phyloP scores from a whole-genome alignment of 2,113 vertebrate genomes.

The Austrofundulus limnaeus region DNA sequence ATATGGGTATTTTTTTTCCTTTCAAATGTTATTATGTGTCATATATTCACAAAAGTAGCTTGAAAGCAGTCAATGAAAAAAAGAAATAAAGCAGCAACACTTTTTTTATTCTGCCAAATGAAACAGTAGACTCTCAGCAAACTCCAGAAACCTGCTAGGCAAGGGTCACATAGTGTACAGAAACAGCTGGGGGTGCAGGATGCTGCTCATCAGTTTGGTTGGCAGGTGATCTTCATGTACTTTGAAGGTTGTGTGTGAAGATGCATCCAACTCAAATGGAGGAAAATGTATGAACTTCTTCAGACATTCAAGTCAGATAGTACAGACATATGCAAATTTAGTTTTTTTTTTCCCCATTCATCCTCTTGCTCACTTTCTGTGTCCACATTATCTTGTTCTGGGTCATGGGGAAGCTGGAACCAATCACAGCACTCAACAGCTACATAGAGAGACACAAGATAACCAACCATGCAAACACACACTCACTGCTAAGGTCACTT shows the following conservation, averaged over 20 bases:
- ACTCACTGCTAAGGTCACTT: not conserved
- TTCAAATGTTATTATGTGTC: no score
- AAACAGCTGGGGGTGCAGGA: not conserved
- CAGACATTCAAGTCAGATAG: not conserved
- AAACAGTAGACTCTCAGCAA: not conserved
- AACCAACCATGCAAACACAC: not conserved
- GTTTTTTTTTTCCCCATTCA: no score
- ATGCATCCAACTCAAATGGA: not conserved
- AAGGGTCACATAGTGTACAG: not conserved
- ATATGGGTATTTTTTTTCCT: no score
- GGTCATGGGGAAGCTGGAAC: not conserved
- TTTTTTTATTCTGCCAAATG: constrained; percentile 14
- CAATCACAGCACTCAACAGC: not conserved
- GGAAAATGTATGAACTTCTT: not conserved
- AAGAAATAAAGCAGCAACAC: not conserved
- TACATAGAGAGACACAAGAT: not conserved
- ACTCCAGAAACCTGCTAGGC: not conserved
- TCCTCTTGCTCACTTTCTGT: not conserved
- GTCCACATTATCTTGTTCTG: not conserved
- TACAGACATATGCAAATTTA: not conserved
- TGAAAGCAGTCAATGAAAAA: constrained; percentile 3
- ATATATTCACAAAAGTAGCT: not conserved
- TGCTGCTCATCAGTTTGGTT: not conserved
- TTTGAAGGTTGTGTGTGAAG: not conserved
- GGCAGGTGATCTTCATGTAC: constrained; percentile 1